Evolutionary conservation across 1,140 invertebrate species (phyloP), one percentile per base, ranked within the genome.

Genomic region (Bombus confusus): DNA sequence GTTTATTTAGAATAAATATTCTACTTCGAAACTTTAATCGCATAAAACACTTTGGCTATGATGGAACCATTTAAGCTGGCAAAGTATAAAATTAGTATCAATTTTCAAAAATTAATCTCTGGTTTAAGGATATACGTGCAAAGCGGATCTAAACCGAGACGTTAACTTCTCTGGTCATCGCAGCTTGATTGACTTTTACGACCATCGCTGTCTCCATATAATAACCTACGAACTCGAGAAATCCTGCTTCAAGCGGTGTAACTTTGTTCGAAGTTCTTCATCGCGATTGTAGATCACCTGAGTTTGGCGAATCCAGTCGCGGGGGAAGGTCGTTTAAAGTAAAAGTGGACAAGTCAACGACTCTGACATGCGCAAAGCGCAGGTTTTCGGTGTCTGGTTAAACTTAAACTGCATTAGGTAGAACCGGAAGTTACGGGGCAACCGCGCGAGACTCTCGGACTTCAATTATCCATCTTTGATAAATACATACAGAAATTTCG

Each of bases 241-340:
- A 81, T 85, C 43, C 78, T 43, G 78, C 78, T 78, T 28, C 43
- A 39, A 37, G 59, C 41, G 12, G 28, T 3, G 59, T 81, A 85
- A 85, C 83, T 85, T 85, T 81, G 83, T 81, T 73, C 69, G n/a
- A 85, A 85, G 43, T 85, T 85, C 78, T 68, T 72, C 71, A 13
- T 72, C 43, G 69, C 57, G 78, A 72, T 85, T 74, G 69, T 68
- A 81, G 43, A 85, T 85, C 83, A 81, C 59, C 59, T 81, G 83
- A 80, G 57, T 81, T 81, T 74, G 41, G 52, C 59, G 52, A n/a
- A 69, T 31, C 66, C 28, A 52, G 25, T 43, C 34, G 74, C 62
- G 31, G 8, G 43, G 43, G 62, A 85, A 85, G 69, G 83, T 85
- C 83, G 71, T 81, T 81, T 85, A 85, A 85, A 73, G 83, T 81